A percentile compares a stretch with the other conserved stretches of the same genome.
Conservation (phyloP, 2,113 vertebrate species). For the Callospermophilus lateralis region DNA sequence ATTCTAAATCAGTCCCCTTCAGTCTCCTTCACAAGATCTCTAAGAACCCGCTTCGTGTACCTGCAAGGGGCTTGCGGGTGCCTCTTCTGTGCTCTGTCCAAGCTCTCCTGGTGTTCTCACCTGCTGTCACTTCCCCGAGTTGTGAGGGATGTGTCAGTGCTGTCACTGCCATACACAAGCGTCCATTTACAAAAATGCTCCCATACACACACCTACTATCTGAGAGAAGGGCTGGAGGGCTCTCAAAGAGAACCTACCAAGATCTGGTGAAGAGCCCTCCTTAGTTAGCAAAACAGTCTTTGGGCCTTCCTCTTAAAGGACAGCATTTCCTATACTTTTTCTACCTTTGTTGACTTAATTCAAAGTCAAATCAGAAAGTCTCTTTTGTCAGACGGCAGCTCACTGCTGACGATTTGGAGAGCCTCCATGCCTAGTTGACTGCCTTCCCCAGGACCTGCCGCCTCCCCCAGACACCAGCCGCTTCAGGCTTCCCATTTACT, state of each 20-base stretch:
- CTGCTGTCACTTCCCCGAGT: neutral
- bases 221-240: neutral
- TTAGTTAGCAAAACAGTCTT: neutral
- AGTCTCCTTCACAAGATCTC: neutral
- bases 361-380: constrained; percentile 80
- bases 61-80: neutral
- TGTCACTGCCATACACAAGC: neutral
- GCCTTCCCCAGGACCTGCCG: constrained; percentile 27
- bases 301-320: neutral
- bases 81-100: neutral
- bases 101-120: neutral
- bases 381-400: constrained; percentile 83
- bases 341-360: constrained; percentile 80
- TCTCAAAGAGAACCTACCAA: neutral
- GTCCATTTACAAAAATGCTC: neutral
- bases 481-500: constrained; percentile 74
- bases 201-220: fast-evolving
- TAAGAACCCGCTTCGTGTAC: fast-evolving
- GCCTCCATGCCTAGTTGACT: fast-evolving
- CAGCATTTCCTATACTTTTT: constrained; percentile 69
- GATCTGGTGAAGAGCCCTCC: neutral
- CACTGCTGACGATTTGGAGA: neutral
- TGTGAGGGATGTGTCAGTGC: neutral
- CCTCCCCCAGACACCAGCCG: constrained; percentile 60
- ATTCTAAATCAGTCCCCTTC: neutral